Percentiles rank a stretch among this genome's conserved stretches.
Evolutionary conservation across 1,140 invertebrate species (phyloP).

Genomic region (Aphelinus atriplicis): DNA sequence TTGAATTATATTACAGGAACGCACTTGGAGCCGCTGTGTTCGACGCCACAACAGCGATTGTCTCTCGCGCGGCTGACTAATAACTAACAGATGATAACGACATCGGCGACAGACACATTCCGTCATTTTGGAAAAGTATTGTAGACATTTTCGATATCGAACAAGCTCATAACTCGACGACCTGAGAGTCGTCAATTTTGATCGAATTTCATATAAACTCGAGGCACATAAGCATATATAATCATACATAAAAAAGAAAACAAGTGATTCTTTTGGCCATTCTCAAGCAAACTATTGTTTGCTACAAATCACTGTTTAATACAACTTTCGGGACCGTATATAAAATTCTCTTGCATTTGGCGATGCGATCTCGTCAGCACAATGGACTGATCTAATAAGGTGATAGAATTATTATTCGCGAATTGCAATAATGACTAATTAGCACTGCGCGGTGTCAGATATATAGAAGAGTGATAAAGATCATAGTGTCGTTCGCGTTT

Average conservation of each 20-base stretch:
- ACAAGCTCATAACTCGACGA: constrained; percentile 28
- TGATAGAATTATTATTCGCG: constrained; percentile 32
- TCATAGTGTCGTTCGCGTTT: constrained; percentile 30
- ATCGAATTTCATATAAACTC: constrained; percentile 35
- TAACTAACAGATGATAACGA: constrained; percentile 20
- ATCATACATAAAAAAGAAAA: too few relatives aligned
- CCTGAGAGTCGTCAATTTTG: constrained; percentile 18
- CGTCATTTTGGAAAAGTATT: constrained; percentile 34
- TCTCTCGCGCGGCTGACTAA: constrained; percentile 30
- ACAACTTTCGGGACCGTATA: constrained; percentile 32
- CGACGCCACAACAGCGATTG: constrained; percentile 41
- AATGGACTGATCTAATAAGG: constrained; percentile 36
- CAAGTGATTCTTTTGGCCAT: too few relatives aligned
- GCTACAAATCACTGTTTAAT: constrained; percentile 1
- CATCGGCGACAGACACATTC: constrained; percentile 39
- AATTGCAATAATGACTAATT: constrained; percentile 37
- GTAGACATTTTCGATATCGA: constrained; percentile 33
- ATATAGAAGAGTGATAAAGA: constrained; percentile 22
- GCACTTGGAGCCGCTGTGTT: constrained; percentile 41
- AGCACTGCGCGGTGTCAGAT: constrained; percentile 30
- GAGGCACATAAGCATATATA: constrained; percentile 17
- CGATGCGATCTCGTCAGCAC: constrained; percentile 32
- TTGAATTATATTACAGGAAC: constrained; percentile 28
- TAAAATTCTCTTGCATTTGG: constrained; percentile 28
- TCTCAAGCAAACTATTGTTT: too few relatives aligned